These are phyloP conservation scores for Muscicapa comitata DNA, from an alignment of 2,797 vertebrate genomes.

Conservation along the genomic window DNA sequence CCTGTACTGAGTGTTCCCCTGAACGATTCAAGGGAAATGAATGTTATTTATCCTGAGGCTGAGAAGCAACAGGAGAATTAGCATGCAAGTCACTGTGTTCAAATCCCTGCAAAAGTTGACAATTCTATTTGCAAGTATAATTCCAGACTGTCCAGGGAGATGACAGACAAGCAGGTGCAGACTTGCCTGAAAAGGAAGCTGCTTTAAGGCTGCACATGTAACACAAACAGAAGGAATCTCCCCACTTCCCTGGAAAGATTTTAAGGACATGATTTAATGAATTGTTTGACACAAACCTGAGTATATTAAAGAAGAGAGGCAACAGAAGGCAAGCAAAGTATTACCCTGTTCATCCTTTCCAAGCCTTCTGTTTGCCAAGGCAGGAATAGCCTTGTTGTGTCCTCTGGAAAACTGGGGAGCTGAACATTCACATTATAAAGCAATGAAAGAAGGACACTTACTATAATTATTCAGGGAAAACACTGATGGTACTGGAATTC, in stretches of 20 bases:
- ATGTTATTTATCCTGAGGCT: slow-evolving; percentile 23
- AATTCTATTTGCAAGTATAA: slow-evolving; percentile 65
- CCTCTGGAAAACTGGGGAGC: background rate
- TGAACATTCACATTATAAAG: background rate
- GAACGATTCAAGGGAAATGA: background rate
- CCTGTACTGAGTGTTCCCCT: background rate
- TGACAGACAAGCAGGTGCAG: slow-evolving; percentile 35
- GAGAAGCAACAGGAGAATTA: slow-evolving; percentile 47
- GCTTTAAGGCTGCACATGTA: background rate
- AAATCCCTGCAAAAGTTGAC: slow-evolving; percentile 16
- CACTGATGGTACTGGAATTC: background rate
- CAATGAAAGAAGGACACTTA: background rate
- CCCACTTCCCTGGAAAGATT: background rate
- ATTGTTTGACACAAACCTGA: background rate
- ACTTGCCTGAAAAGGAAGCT: background rate
- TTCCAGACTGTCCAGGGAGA: slow-evolving; percentile 46
- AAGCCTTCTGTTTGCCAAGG: background rate
- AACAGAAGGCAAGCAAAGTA: slow-evolving; percentile 5
- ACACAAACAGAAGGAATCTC: background rate
- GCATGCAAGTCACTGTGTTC: slow-evolving; percentile 24
- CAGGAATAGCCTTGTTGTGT: background rate
- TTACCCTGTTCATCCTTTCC: background rate
- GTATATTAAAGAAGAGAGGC: background rate
- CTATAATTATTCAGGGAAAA: slow-evolving; percentile 3
- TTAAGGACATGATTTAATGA: background rate